Percentiles rank a stretch among this genome's conserved stretches.
Evolutionary conservation across 2,113 vertebrate species (phyloP).

Genomic region (human (Homo sapiens)): GRCh38 chr15:57017001-57017500

Average conservation of each 20-base stretch:
- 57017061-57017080: background rate
- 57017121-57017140: background rate
- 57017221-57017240: background rate
- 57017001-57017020: background rate
- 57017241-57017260: conserved; percentile 24
- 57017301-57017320: background rate
- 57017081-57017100: conserved; percentile 3
- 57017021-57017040: background rate
- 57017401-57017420: background rate
- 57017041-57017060: background rate
- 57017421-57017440: background rate
- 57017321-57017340: background rate
- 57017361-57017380: background rate
- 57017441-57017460: conserved; percentile 4
- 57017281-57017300: background rate
- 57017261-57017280: background rate
- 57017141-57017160: background rate
- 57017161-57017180: background rate
- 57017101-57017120: background rate
- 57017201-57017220: background rate
- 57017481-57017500: background rate
- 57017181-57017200: background rate
- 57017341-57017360: background rate
- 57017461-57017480: background rate
- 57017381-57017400: conserved; percentile 27